A percentile compares a stretch with the other conserved stretches of the same genome.
phyloP scores from a whole-genome alignment of 2,797 vertebrate genomes.

The Halcyon leucocephala region DNA sequence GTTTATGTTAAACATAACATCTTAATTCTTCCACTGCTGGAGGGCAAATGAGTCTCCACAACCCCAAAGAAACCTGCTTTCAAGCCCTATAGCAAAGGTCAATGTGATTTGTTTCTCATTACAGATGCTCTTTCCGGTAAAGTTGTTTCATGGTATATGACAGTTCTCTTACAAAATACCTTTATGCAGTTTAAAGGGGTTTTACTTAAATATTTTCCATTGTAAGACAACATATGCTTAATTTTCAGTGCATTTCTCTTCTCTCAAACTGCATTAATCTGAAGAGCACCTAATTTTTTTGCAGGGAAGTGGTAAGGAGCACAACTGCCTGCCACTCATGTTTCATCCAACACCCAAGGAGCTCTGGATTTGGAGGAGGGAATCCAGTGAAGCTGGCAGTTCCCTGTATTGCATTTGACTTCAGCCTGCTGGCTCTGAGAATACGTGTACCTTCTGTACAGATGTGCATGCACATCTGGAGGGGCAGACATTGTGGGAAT shows the following conservation, averaged over 20 bases:
- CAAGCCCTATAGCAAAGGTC: slow-evolving; percentile 16
- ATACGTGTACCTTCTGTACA: background rate
- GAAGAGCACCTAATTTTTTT: background rate
- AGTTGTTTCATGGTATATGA: slow-evolving; percentile 44
- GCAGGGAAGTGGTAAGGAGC: background rate
- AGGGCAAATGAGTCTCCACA: slow-evolving; percentile 54
- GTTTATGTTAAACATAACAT: slow-evolving; percentile 62
- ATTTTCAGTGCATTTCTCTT: background rate
- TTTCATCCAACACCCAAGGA: background rate
- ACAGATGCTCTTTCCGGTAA: slow-evolving; percentile 21
- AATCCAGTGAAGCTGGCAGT: background rate
- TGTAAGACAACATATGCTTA: background rate
- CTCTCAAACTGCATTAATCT: background rate
- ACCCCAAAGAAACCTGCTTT: slow-evolving; percentile 19
- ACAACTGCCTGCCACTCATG: background rate
- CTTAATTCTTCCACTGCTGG: slow-evolving; percentile 59
- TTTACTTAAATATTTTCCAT: background rate
- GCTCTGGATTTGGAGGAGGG: background rate
- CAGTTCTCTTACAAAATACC: slow-evolving; percentile 7
- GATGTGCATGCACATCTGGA: background rate
- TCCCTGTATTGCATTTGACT: background rate
- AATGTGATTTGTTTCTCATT: slow-evolving; percentile 44
- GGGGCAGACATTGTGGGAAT: background rate
- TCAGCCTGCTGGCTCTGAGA: background rate
- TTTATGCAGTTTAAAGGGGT: background rate